phyloP scores from a whole-genome alignment of 1,140 invertebrate species.

The Drosophila tsacasi region DNA sequence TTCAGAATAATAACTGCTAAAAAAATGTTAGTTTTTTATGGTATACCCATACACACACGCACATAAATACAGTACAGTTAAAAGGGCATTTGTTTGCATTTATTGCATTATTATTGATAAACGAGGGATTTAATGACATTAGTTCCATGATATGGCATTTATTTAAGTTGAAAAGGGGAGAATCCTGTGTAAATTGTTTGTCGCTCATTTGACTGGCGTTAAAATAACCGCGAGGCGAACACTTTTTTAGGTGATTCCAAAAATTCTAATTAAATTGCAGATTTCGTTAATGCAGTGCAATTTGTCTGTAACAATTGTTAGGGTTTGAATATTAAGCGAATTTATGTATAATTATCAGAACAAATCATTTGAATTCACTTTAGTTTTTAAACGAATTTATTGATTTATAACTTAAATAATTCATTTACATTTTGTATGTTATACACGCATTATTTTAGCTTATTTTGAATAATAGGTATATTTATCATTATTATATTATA shows the following conservation, averaged over 20 bases:
- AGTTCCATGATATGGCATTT: slow-evolving; percentile 4
- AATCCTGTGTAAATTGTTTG: slow-evolving; percentile 3
- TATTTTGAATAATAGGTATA: neutral
- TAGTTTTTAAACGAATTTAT: neutral
- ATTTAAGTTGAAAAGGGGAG: neutral
- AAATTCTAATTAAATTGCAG: neutral
- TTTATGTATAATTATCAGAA: neutral
- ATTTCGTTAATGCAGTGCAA: neutral
- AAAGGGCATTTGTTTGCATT: slow-evolving; percentile 19
- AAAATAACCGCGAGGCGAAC: neutral
- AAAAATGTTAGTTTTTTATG: slow-evolving; percentile 10
- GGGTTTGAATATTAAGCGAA: neutral
- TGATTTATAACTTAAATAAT: neutral
- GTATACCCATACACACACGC: neutral
- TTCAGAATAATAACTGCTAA: slow-evolving; percentile 3
- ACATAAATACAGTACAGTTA: slow-evolving; percentile 3
- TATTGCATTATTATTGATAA: slow-evolving; percentile 29
- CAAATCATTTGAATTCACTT: neutral
- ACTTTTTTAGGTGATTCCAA: neutral
- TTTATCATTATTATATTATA: neutral
- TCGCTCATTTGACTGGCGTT: neutral
- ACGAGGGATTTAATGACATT: slow-evolving; percentile 24
- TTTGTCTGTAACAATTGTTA: neutral
- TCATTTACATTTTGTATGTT: neutral
- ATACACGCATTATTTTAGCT: neutral